Evolutionary conservation across 2,797 vertebrate species (phyloP), one percentile per base, ranked within the genome.

Genomic region (Benthosema pterotum): DNA sequence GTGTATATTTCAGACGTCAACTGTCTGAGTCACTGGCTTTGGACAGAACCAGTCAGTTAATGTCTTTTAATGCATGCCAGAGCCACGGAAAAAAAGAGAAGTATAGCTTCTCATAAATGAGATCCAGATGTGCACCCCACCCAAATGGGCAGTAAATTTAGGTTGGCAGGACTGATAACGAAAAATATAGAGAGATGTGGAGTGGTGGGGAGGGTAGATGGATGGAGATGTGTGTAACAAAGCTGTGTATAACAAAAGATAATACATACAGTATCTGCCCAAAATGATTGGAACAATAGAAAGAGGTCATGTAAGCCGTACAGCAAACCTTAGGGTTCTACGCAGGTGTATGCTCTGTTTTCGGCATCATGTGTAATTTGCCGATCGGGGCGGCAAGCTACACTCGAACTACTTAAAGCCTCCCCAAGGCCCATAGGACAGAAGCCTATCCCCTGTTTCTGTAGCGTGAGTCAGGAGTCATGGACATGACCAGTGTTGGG

Each of bases 91-190:
- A 80, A 75, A 80, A 79, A 75, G 83, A 82, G 69, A 81, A 79
- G 82, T 80, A 86, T 85, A 83, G 83, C 80, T 89, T 80, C 77
- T 71, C 77, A 79, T 78, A 92, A 93, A 94, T 90, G 84, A 85
- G 74, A 86, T 88, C 92, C 93, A 94, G 93, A 94, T 94, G 93
- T 93, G 88, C 80, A 87, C 87, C 88, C 87, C 90, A 90, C 90
- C 89, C 88, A 87, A 80, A 87, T 78, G 84, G 81, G 89, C 84
- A 85, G 88, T 93, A 92, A 92, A 93, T 92, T 89, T 80, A 83
- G 78, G 65, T 78, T 92, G 84, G 85, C 88, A 88, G 88, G 72
- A 65, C 90, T 91, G 92, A 93, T 93, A 93, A 93, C 72, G 49
- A 73, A 75, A 74, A 74, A 75, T 62, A 25, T 62, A 25, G 56